These are phyloP conservation scores for Cavia porcellus DNA, from an alignment of 2,113 vertebrate species.

Conservation along the genomic window DNA sequence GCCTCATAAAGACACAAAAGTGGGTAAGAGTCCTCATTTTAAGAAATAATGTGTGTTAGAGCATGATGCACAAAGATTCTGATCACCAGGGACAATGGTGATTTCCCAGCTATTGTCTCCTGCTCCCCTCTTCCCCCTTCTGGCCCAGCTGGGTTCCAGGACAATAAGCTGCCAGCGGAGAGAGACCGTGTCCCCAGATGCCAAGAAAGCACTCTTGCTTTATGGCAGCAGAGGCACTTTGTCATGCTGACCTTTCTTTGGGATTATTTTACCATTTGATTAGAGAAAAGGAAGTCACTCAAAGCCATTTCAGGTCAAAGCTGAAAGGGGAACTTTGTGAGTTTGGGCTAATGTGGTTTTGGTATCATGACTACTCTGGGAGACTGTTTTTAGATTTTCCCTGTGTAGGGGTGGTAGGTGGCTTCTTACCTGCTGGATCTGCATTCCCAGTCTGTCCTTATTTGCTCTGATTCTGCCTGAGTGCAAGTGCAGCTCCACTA, in stretches of 20 bases:
- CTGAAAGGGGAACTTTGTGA: neutral
- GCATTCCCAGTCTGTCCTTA: neutral
- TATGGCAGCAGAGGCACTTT: neutral
- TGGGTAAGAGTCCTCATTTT: neutral
- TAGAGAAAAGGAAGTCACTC: neutral
- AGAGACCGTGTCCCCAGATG: too few relatives aligned
- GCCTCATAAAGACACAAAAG: neutral
- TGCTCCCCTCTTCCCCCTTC: neutral
- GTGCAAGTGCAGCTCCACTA: neutral
- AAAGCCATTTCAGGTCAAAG: neutral
- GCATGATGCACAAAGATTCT: too few relatives aligned
- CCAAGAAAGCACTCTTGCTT: neutral
- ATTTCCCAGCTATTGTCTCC: accelerated
- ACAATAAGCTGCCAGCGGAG: neutral
- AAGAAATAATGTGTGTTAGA: neutral
- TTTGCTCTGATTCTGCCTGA: neutral
- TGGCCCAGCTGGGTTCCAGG: accelerated
- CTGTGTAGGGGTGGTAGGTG: neutral
- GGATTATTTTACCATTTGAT: neutral
- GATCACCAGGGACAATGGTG: neutral
- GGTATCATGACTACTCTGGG: neutral
- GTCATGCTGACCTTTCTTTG: neutral
- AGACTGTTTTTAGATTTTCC: neutral
- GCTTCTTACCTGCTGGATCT: neutral
- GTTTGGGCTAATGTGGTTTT: neutral